A percentile compares a stretch with the other conserved stretches of the same genome.
phyloP scores from a whole-genome alignment of 2,113 vertebrate species.

The Podarcis muralis region DNA sequence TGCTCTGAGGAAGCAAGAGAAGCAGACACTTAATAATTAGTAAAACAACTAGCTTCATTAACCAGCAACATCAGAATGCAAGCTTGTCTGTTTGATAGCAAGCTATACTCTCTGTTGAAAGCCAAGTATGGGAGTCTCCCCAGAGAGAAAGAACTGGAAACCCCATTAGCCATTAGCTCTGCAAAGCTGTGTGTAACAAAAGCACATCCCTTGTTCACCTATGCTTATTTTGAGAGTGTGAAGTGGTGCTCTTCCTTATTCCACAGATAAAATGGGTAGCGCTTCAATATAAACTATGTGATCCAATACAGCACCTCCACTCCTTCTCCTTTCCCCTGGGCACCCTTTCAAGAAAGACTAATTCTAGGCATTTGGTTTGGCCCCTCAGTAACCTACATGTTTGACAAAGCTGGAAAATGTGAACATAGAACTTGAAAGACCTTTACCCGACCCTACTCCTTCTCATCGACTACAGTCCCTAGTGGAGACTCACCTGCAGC shows the following conservation, averaged over 20 bases:
- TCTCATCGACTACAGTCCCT: not conserved
- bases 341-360: not conserved
- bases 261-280: too few relatives aligned
- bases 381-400: not conserved
- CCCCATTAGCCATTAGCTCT: not conserved
- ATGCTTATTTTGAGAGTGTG: not conserved
- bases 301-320: not conserved
- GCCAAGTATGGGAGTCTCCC: not conserved
- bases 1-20: constrained; percentile 77
- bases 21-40: constrained; percentile 9
- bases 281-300: not conserved
- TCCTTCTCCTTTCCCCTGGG: not conserved
- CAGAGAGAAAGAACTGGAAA: not conserved
- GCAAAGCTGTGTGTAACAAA: not conserved
- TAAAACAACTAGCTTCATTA: not conserved
- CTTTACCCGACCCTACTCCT: not conserved
- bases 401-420: not conserved
- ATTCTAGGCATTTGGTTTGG: not conserved
- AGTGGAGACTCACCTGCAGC: constrained; percentile 68
- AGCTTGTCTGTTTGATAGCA: not conserved
- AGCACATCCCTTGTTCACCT: not conserved
- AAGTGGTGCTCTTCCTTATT: not conserved
- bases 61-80: not conserved
- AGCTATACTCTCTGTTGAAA: not conserved
- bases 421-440: not conserved